Evolutionary conservation across 2,113 vertebrate species (phyloP).

Genomic region (Lepidothrix coronata): DNA sequence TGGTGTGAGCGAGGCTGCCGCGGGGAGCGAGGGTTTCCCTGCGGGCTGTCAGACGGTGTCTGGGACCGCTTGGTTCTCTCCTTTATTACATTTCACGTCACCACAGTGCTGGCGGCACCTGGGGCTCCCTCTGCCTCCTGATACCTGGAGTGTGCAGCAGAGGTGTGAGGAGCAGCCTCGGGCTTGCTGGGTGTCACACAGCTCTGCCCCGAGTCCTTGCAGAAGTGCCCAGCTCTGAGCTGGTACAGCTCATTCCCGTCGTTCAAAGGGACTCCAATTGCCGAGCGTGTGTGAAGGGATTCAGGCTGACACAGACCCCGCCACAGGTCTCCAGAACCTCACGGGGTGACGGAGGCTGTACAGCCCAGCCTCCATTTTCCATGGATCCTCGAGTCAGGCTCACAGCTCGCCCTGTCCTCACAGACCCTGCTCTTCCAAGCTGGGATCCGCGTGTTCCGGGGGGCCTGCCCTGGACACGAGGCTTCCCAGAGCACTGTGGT

Average conservation of each 20-base stretch:
- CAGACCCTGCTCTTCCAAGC: accelerated
- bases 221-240: accelerated
- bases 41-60: not conserved
- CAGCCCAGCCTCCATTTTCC: not conserved
- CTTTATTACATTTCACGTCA: not conserved
- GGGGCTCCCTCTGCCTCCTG: not conserved
- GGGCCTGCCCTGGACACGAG: not conserved
- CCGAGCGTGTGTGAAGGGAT: not conserved
- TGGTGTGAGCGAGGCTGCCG: not conserved
- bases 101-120: not conserved
- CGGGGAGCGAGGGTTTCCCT: accelerated
- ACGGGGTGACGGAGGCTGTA: accelerated
- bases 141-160: not conserved
- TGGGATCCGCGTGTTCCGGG: accelerated
- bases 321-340: not conserved
- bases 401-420: accelerated
- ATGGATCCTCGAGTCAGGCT: not conserved
- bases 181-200: not conserved
- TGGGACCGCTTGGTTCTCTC: not conserved
- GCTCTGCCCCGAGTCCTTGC: not conserved
- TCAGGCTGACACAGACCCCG: not conserved
- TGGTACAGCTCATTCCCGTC: not conserved
- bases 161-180: not conserved
- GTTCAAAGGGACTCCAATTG: not conserved
- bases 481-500: not conserved